Percentiles rank a stretch among this genome's conserved stretches.
Evolutionary conservation across 2,113 vertebrate species (phyloP).

Genomic region (Phocoena sinus): DNA sequence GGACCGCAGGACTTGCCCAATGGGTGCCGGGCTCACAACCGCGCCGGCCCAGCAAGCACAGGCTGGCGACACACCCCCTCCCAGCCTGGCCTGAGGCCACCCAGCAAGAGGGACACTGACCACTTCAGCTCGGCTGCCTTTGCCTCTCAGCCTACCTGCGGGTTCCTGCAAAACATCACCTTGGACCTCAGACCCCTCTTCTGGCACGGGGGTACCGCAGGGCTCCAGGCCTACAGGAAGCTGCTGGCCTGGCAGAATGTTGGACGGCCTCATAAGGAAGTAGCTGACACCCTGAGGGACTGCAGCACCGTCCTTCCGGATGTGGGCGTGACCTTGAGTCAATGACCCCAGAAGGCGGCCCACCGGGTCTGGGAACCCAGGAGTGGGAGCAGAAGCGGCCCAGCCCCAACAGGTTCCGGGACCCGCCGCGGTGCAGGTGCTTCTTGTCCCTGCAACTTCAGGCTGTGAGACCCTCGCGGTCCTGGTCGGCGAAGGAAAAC

Average conservation of each 20-base stretch:
- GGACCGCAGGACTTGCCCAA: accelerated
- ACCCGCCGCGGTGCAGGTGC: accelerated
- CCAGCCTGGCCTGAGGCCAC: neutral
- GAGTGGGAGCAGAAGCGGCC: accelerated
- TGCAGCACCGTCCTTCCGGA: too few relatives aligned
- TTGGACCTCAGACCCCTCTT: neutral
- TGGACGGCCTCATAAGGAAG: neutral
- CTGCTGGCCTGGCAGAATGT: neutral
- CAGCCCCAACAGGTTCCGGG: accelerated
- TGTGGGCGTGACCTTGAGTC: neutral
- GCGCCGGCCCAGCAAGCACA: neutral
- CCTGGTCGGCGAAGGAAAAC: neutral
- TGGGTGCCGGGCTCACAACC: accelerated
- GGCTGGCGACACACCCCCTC: neutral
- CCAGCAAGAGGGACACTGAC: neutral
- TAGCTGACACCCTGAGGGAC: neutral
- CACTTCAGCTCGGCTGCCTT: neutral
- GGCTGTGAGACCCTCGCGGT: neutral
- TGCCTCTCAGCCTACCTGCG: neutral
- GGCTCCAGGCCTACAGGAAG: neutral
- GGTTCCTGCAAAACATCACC: neutral
- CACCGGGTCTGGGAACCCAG: neutral
- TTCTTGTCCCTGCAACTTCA: neutral
- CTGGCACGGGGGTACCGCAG: accelerated
- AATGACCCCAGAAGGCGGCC: too few relatives aligned